Conservation (phyloP, 2,888 invertebrate genomes). For the Stenotaenia linearis region DNA sequence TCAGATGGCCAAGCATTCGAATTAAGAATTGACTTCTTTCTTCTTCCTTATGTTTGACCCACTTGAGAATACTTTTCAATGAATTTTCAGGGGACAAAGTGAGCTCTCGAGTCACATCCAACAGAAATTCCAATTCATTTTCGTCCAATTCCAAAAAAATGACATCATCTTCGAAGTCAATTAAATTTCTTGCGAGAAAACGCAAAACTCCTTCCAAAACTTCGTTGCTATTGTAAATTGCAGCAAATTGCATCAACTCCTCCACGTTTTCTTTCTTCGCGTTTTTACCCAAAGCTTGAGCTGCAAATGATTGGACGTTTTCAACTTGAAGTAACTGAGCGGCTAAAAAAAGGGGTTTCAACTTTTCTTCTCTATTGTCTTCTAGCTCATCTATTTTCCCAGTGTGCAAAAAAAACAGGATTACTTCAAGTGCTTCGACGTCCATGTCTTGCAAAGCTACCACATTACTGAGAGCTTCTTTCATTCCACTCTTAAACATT, state of each 20-base stretch:
- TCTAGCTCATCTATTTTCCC: background rate
- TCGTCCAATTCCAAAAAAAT: background rate
- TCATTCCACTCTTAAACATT: constrained; percentile 13
- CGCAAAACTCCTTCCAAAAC: background rate
- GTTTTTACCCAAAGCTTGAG: background rate
- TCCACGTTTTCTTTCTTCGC: background rate
- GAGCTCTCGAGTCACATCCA: background rate
- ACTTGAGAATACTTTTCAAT: background rate
- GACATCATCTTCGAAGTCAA: background rate
- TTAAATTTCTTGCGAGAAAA: background rate
- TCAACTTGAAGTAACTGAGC: constrained; percentile 2
- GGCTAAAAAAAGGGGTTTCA: constrained; percentile 3
- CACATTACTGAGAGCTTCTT: background rate
- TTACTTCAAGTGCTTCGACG: background rate
- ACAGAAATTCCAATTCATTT: background rate
- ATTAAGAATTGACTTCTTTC: background rate
- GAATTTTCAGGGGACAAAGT: background rate
- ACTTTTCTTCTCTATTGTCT: background rate
- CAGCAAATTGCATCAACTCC: background rate
- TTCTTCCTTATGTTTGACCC: constrained; percentile 2
- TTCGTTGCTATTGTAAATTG: background rate
- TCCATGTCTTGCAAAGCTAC: background rate
- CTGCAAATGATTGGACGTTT: background rate
- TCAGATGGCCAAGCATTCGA: background rate
- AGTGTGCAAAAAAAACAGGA: background rate